phyloP scores from a whole-genome alignment of 2,888 invertebrate species.

The Drosophila setosimentum region DNA sequence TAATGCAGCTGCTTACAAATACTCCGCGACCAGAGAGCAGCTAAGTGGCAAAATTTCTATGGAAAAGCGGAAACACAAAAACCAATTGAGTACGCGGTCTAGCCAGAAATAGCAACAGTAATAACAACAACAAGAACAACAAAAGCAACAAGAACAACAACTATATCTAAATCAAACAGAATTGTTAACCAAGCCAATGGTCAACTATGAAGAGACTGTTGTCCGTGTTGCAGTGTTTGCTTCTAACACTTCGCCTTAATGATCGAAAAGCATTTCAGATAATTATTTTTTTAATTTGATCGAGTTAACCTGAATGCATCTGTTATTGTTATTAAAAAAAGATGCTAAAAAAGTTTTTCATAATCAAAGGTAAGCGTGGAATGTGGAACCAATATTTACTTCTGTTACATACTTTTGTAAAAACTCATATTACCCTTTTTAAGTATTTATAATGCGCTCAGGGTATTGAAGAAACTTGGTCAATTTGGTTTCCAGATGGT shows the following conservation, averaged over 20 bases:
- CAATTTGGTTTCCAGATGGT: background rate
- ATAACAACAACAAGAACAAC: background rate
- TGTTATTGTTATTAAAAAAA: background rate
- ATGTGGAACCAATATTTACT: background rate
- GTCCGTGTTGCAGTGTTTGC: background rate
- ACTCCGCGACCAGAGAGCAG: conserved; percentile 10
- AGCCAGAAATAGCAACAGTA: conserved; percentile 29
- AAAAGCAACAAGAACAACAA: background rate
- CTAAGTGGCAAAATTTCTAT: conserved; percentile 75
- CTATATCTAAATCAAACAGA: conserved; percentile 5
- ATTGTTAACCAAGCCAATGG: conserved; percentile 56
- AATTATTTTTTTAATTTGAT: background rate
- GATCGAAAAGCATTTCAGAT: background rate
- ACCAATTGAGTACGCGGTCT: conserved; percentile 53
- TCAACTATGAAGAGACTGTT: conserved; percentile 17
- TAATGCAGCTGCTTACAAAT: conserved; percentile 53
- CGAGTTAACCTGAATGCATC: too few relatives aligned
- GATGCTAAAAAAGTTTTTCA: background rate
- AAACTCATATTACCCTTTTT: background rate
- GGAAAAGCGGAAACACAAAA: conserved; percentile 68
- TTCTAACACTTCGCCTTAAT: background rate
- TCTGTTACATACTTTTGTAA: background rate
- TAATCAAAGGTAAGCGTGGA: too few relatives aligned
- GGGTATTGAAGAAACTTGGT: background rate
- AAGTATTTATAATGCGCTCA: background rate